Evolutionary conservation across 2,888 invertebrate species (phyloP), one percentile per base, ranked within the genome.

Genomic region (Morpho helenor): DNA sequence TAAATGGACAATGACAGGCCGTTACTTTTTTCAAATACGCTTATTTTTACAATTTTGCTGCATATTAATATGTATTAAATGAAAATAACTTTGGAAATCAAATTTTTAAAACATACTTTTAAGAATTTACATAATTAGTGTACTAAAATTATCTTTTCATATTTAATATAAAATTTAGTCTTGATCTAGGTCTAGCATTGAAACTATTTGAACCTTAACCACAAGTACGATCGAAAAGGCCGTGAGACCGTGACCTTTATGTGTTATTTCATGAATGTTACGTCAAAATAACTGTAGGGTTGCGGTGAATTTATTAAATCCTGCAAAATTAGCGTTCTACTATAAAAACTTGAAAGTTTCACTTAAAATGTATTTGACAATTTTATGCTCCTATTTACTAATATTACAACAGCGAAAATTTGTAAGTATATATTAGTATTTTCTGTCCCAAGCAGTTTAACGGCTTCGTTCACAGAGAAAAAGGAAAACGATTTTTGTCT

Each of bases 281-380:
- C 61, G 59, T 59, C 53, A 61, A 41, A 53, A 46, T 48, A n/a
- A 50, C 46, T 46, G 47, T 48, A 23, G 41, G 40, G 22, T 49
- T 61, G 59, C 59, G 47, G 59, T 53, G 48, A 54, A 56, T 50
- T 53, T 44, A 51, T 46, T 54, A 51, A 39, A 60, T 47, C 54
- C 50, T 48, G 57, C 54, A 48, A 56, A 54, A 44, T 41, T 45
- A 31, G 23, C 40, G 8, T 53, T 53, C 9, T 31, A 16, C 16
- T 16, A 16, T 16, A 16, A 1, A 16, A 16, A 16, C 16, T 16
- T 16, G 16, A 2, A 16, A 16, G 16, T 16, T 16, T 16, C 16
- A 16, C 16, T 16, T 16, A 16, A 16, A 16, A 16, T 16, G 2
- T 16, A 16, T 16, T 16, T 16, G 16, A 16, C 16, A 16, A 16